Evolutionary conservation across 2,888 invertebrate genomes (phyloP).

Genomic region (Acronicta aceris): DNA sequence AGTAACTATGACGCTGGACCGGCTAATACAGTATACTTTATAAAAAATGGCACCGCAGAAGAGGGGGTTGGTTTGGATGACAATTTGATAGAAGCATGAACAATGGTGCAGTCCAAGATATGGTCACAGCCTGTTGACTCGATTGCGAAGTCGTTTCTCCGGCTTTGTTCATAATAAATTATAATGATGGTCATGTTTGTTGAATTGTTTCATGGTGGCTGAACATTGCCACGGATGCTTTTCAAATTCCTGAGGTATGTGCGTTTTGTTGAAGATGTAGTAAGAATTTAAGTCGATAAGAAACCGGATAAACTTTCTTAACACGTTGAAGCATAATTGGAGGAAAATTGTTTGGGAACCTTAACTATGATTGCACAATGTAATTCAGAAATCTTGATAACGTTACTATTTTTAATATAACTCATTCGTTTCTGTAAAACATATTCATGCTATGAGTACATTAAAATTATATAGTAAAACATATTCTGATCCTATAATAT

Average conservation of each 20-base stretch:
- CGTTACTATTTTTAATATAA: too few species aligned
- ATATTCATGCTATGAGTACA: too few species aligned
- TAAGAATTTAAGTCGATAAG: conserved; percentile 20
- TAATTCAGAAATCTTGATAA: conserved; percentile 1
- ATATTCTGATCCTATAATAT: too few species aligned
- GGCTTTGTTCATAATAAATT: conserved; percentile 78
- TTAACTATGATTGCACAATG: conserved; percentile 14
- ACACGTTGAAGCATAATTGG: conserved; percentile 22
- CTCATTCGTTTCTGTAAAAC: not conserved
- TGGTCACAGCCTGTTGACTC: conserved; percentile 81
- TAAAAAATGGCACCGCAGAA: conserved; percentile 70
- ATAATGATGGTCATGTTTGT: conserved; percentile 78
- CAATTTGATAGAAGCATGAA: conserved; percentile 81
- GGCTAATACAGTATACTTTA: conserved; percentile 72
- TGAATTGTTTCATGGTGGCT: conserved; percentile 78
- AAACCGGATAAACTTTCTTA: conserved; percentile 23
- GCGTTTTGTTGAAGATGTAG: conserved; percentile 42
- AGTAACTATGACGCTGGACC: conserved; percentile 60
- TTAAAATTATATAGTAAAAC: too few species aligned
- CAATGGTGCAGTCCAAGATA: conserved; percentile 80
- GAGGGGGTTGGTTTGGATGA: conserved; percentile 76
- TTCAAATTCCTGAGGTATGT: conserved; percentile 61
- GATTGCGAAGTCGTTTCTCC: conserved; percentile 84
- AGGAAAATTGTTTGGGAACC: conserved; percentile 18
- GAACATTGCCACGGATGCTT: conserved; percentile 66